These are phyloP conservation scores for Holothuria glaberrima DNA, from an alignment of 35 echinoderm and acorn worm species.

Conservation along the genomic window DNA sequence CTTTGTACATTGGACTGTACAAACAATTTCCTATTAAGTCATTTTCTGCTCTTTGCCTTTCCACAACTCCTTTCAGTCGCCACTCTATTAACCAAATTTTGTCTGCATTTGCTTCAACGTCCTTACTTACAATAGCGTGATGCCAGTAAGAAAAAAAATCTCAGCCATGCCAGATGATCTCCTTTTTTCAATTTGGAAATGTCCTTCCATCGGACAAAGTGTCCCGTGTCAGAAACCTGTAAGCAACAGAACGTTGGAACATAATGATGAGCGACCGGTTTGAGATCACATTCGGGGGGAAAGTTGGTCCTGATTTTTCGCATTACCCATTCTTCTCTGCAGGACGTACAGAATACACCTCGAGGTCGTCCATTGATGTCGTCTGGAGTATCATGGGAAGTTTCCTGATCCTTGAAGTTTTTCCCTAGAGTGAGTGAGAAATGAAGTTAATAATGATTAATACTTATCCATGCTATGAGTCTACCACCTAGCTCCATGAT, in stretches of 20 bases:
- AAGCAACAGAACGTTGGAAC: constrained; percentile 34
- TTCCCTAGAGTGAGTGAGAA: no score
- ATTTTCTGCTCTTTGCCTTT: not conserved
- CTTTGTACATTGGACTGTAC: constrained; percentile 52
- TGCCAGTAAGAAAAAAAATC: constrained; percentile 49
- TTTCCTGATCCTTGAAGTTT: no score
- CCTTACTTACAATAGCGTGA: constrained; percentile 47
- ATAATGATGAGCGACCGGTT: not conserved
- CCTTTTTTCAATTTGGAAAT: constrained; percentile 42
- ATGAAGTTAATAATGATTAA: no score
- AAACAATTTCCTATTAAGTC: not conserved
- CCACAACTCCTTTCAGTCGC: not conserved
- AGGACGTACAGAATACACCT: no score
- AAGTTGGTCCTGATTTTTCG: not conserved
- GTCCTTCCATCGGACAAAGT: constrained; percentile 27
- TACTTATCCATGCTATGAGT: no score
- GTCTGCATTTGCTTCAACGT: not conserved
- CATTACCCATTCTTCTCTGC: constrained; percentile 8
- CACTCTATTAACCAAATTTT: constrained; percentile 50
- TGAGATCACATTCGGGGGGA: no score
- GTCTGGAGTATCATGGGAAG: no score
- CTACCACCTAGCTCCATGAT: no score
- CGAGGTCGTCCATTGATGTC: no score
- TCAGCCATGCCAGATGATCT: constrained; percentile 63
- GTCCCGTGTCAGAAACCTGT: constrained; percentile 8